phyloP scores from a whole-genome alignment of 2,888 invertebrate species.

The Eupithecia inturbata region DNA sequence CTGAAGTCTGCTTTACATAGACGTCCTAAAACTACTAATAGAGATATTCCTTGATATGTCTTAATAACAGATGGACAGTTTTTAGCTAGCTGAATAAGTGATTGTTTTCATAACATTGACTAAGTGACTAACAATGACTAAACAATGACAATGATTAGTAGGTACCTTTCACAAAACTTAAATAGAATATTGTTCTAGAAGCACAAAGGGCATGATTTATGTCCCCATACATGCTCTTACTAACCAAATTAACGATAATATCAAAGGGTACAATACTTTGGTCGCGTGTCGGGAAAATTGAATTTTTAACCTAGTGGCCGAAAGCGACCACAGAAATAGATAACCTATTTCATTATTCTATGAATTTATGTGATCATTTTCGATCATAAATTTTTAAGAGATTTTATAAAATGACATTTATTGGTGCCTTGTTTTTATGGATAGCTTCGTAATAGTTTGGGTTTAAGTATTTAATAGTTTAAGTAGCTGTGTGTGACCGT shows the following conservation, averaged over 20 bases:
- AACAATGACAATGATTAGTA: no score
- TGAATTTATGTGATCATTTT: constrained; percentile 42
- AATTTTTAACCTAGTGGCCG: constrained; percentile 21
- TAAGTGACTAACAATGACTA: no score
- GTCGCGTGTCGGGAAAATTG: constrained; percentile 29
- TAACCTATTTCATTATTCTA: constrained; percentile 33
- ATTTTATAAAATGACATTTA: constrained; percentile 64
- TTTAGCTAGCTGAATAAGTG: not conserved
- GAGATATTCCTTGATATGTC: not conserved
- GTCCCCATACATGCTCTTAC: constrained; percentile 22
- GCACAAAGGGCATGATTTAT: not conserved
- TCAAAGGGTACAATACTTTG: constrained; percentile 23
- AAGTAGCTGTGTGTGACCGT: constrained; percentile 34
- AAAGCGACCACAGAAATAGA: constrained; percentile 25
- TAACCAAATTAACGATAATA: constrained; percentile 36
- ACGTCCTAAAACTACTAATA: not conserved
- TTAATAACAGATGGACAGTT: not conserved
- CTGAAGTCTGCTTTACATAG: not conserved
- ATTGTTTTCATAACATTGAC: no score
- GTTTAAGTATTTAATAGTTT: constrained; percentile 51
- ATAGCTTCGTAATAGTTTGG: constrained; percentile 40
- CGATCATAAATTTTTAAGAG: constrained; percentile 60
- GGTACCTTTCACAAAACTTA: no score
- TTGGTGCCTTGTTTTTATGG: constrained; percentile 68
- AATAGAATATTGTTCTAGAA: no score